Conservation (phyloP, 1,140 invertebrate species). For the Cyrtorhinus lividipennis region DNA sequence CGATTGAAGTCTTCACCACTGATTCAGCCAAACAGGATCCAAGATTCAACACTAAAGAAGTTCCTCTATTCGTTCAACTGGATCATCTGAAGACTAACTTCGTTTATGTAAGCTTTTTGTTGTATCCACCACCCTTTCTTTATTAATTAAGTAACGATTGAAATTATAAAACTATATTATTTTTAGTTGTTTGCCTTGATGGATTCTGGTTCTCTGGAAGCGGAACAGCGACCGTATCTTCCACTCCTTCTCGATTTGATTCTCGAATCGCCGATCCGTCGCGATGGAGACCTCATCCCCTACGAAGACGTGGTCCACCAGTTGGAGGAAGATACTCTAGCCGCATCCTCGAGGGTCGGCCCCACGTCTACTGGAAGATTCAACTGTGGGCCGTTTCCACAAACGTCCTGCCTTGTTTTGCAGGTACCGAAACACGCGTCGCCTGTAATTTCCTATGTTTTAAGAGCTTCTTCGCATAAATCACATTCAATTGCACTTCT, state of each 20-base stretch:
- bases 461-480: too few species aligned
- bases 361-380: conserved; percentile 37
- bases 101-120: conserved; percentile 60
- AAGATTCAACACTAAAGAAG: conserved; percentile 42
- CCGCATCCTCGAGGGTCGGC: conserved; percentile 42
- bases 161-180: too few species aligned
- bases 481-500: too few species aligned
- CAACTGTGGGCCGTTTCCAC: conserved; percentile 45
- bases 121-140: too few species aligned
- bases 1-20: conserved; percentile 41
- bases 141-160: too few species aligned
- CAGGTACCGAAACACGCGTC: too few species aligned
- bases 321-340: conserved; percentile 56
- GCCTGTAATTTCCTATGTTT: too few species aligned
- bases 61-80: conserved; percentile 61
- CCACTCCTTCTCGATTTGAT: conserved; percentile 54
- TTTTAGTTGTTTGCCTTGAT: conserved; percentile 52
- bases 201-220: conserved; percentile 49
- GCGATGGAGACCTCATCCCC: conserved; percentile 40
- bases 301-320: conserved; percentile 61
- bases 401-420: conserved; percentile 39
- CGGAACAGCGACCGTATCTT: conserved; percentile 48
- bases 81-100: conserved; percentile 72
- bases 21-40: conserved; percentile 36
- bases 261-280: conserved; percentile 45